These are phyloP conservation scores for Glossosoma conforme DNA, from an alignment of 1,140 invertebrate genomes.

Conservation along the genomic window DNA sequence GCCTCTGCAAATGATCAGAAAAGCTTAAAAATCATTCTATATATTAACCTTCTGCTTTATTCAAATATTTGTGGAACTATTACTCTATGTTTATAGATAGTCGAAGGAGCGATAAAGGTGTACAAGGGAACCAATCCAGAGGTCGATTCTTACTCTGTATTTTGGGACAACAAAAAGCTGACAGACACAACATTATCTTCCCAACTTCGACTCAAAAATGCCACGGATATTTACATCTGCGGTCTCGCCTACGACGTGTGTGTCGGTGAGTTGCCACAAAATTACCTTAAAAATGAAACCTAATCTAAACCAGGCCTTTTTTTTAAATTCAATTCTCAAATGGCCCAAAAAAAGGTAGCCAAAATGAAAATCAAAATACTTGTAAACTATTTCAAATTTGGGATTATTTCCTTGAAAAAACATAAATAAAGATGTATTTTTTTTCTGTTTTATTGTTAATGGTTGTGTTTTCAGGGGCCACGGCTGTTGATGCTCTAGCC, in stretches of 20 bases:
- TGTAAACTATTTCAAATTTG: too few relatives aligned
- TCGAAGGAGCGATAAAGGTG: constrained; percentile 73
- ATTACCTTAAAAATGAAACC: too few relatives aligned
- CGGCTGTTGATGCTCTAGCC: constrained; percentile 78
- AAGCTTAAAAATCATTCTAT: neutral
- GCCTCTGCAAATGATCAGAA: neutral
- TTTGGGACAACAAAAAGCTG: constrained; percentile 94
- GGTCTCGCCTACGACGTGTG: constrained; percentile 96
- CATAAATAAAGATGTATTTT: too few relatives aligned
- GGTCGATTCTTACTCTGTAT: constrained; percentile 96
- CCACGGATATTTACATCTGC: constrained; percentile 92
- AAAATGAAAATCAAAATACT: too few relatives aligned
- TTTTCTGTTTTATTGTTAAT: too few relatives aligned
- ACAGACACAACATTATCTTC: constrained; percentile 80
- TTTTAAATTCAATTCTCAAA: too few relatives aligned
- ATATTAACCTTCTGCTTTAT: neutral
- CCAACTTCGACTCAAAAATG: constrained; percentile 71
- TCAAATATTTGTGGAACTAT: neutral
- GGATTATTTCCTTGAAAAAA: too few relatives aligned
- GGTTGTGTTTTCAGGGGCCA: constrained; percentile 64
- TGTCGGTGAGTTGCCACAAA: constrained; percentile 81
- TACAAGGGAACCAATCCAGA: constrained; percentile 93
- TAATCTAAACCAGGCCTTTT: too few relatives aligned
- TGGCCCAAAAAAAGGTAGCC: too few relatives aligned
- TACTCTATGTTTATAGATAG: constrained; percentile 42